These are phyloP conservation scores for Panulirus ornatus DNA, from an alignment of 1,140 invertebrate species.

Conservation along the genomic window DNA sequence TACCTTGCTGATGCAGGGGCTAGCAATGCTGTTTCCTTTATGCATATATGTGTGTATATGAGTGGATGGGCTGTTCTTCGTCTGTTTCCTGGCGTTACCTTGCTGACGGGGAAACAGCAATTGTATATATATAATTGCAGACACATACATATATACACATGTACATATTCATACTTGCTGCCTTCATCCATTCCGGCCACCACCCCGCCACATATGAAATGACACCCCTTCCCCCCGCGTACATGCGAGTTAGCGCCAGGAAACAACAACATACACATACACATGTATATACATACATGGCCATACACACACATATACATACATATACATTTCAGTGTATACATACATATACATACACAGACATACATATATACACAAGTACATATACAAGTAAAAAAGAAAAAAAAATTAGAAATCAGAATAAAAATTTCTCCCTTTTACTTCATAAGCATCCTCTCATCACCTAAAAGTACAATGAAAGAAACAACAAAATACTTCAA, in stretches of 20 bases:
- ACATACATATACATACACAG: constrained; percentile 23
- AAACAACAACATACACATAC: background rate
- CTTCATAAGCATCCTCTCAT: background rate
- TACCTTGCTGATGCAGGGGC: too few species aligned
- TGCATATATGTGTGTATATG: too few species aligned
- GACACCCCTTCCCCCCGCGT: too few species aligned
- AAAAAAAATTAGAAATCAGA: background rate
- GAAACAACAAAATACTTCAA: background rate
- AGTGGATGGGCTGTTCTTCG: too few species aligned
- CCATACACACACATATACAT: constrained; percentile 4
- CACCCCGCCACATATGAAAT: too few species aligned
- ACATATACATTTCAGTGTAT: background rate
- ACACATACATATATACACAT: constrained; percentile 14
- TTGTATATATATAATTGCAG: background rate
- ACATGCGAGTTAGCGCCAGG: too few species aligned
- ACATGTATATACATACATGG: background rate
- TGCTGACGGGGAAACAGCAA: too few species aligned
- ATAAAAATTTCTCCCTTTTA: background rate
- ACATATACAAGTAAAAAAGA: background rate
- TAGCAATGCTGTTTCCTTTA: too few species aligned
- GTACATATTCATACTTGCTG: background rate
- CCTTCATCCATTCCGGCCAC: too few species aligned
- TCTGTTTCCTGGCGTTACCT: too few species aligned
- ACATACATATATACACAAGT: constrained; percentile 1
- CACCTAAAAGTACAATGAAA: background rate